Conservation (phyloP, 2,113 vertebrate genomes). For the Dicerorhinus sumatrensis region DNA sequence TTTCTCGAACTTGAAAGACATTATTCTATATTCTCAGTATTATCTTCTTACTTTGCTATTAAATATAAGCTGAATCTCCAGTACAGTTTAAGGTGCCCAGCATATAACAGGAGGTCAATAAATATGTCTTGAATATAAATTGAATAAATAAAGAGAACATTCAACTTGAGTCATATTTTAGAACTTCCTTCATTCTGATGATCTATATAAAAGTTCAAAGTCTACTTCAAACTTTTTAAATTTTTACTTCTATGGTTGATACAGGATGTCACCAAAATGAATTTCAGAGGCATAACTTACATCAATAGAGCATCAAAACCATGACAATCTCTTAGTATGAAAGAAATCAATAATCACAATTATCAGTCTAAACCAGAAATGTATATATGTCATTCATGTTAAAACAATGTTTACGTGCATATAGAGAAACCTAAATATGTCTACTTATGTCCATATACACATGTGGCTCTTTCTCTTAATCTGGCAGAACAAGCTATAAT, state of each 20-base stretch:
- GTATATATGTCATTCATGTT: neutral
- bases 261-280: neutral
- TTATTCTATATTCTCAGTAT: neutral
- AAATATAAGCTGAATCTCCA: neutral
- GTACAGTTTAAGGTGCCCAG: neutral
- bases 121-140: neutral
- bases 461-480: neutral
- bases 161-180: neutral
- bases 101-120: neutral
- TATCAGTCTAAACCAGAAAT: neutral
- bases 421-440: neutral
- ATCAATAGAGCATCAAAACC: neutral
- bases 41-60: neutral
- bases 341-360: neutral
- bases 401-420: neutral
- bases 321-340: neutral
- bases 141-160: neutral
- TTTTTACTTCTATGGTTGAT: neutral
- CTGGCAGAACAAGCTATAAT: neutral
- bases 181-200: neutral
- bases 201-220: neutral
- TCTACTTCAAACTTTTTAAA: neutral
- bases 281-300: neutral
- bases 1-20: neutral
- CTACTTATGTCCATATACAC: neutral